Base-by-base conservation (phyloP, 2,113 vertebrate genomes). In the Vimba vimba region DNA sequence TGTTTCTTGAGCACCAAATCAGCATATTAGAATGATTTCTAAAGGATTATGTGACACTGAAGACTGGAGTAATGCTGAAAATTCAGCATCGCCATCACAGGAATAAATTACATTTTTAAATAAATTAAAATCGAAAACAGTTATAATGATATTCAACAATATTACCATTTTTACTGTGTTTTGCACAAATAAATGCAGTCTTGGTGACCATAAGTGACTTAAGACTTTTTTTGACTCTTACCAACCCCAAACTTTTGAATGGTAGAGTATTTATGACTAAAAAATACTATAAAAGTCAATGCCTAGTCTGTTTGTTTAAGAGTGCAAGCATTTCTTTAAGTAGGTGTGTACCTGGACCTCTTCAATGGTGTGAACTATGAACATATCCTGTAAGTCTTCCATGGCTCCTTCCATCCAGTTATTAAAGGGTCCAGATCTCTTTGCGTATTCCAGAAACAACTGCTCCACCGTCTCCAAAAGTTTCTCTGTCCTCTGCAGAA, bases 321-420 rank as follows among this genome's bases (percentile, higher is more conserved):
- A 33, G 33, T 33, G 33, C 33, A 33, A 33, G 30, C 30, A 33
- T 83, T 59, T 76, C 3, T 55, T 25, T 39, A 30, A 39, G 77
- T 39, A 52, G 33, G n/a, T 45, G 27, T 69, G 1, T 91, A 99
- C 98, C 97, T 99, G 98, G 86, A 99, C 97, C 89, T 99, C 98
- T 79, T 99, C 97, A 57, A 96, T 95, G 82, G 96, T 97, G 43
- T 99, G 98, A 66, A 99, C 98, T 43, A 99, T 95, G 73, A 95
- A 95, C 94, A 95, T 95, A 84, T 95, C 95, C 91, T 95, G 94
- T 83, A 95, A 91, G 79, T 95, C 95, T 86, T 95, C 95, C 94
- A 95, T 95, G 60, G 95, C 95, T 87, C 94, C 94, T 75, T 96
- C 95, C 95, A 96, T 95, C 95, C 95, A 96, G 92, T 95, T 96